Base-by-base conservation (phyloP, 2,888 invertebrate genomes). In the Pandemis cinnamomeana region DNA sequence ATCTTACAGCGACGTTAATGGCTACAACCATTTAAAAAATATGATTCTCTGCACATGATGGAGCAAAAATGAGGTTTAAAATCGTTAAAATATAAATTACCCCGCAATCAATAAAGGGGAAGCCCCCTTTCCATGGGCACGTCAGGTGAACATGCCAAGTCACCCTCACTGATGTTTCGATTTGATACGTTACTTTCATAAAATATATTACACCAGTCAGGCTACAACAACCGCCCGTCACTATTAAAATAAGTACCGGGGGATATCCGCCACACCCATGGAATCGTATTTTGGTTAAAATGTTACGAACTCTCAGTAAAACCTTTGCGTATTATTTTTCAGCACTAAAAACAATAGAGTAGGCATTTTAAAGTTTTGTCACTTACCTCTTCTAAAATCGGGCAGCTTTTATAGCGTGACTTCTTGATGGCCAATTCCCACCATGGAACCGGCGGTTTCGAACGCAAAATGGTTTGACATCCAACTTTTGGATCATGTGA, bases 391-490 rank as follows among this genome's bases (percentile, higher is more conserved):
- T 97, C 96, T 78, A 97, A 95, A 77, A 97, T 96, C 64, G 97
- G 97, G 87, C 98, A 98, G 83, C 97, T 97, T 83, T 97, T 95
- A 80, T 98, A 96, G 78, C 97, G 96, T 82, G 96, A 96, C 79
- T 97, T 96, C 81, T 96, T 95, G 67, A 97, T 97, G 58, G 98
- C 98, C 81, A 98, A 89, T 90, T 98, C 98, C 96, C 97, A 98
- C 98, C 98, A 98, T 0, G 98, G 98, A 77, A 98, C 95, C 73
- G 96, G 95, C 46, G 97, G 96, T 82, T 96, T 96, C 73, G 95
- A 94, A 51, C 96, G 90, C 67, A 96, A 88, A 55, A 96, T 96
- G 3, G 96, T 95, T 88, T 96, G 96, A 80, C 95, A 96, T 51
- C 96, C 96, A 75, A 96, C 94, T 88, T 96, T 95, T n/a, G 96